Evolutionary conservation across 2,113 vertebrate species (phyloP), one percentile per base, ranked within the genome.

Genomic region (Piprites chloris): DNA sequence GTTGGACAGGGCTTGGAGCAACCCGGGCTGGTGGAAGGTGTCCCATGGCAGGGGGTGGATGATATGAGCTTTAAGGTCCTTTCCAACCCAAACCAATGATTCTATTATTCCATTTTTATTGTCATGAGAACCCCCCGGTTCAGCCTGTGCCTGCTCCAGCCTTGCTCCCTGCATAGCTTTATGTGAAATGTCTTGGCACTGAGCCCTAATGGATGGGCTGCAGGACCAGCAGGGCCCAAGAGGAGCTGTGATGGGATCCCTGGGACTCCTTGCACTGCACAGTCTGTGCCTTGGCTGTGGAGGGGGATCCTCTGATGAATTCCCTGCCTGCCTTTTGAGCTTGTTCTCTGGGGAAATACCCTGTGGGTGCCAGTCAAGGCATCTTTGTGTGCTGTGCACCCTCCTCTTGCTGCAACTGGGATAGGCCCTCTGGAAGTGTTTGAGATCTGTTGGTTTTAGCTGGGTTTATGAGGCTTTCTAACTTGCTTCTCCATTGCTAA

Each of bases 241-340:
- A n/a, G 37, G 56, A 69, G 71, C 49, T 61, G 49, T 46, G 47
- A 22, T 28, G 61, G 44, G 41, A 49, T 91, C 61, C 55, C 41
- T 0, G 0, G n/a, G 7, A 9, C n/a, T 75, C 62, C 37, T 44
- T 46, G 71, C 41, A 3, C 44, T 9, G 14, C 19, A 5, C 2
- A 1, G 18, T 19, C 58, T 73, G 65, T 44, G 65, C 39, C 28
- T 85, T 24, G 0, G 2, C 10, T 65, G 55, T 56, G 55, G 22
- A 74, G 46, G 55, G 90, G 71, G 44, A 86, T 93, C 80, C 55
- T 61, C 55, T 91, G 79, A 61, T 2, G 1, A 53, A 6, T 30
- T 68, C 58, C 7, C 14, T 42, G 58, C 67, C 87, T 61, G 46
- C 35, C 44, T 63, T 84, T 35, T 33, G 88, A 81, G 61, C 26